These are phyloP conservation scores for Helicoverpa assulta DNA, from an alignment of 2,888 invertebrate genomes.

Conservation along the genomic window DNA sequence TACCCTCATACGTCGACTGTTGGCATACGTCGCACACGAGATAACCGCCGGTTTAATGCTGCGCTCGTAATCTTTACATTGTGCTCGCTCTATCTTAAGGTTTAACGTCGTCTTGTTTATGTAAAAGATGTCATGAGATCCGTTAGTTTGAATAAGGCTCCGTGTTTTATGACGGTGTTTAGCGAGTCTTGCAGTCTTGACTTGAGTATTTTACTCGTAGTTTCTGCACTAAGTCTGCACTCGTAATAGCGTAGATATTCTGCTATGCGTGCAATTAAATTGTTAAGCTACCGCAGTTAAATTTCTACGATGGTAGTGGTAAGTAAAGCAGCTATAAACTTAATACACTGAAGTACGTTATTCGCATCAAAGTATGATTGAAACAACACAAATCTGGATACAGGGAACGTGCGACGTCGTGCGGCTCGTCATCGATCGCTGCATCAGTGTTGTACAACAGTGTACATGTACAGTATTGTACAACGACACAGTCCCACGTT, in stretches of 20 bases:
- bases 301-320: too few relatives aligned
- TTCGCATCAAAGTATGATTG: not conserved
- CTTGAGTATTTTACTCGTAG: too few relatives aligned
- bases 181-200: not conserved
- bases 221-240: too few relatives aligned
- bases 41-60: constrained; percentile 57
- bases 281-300: too few relatives aligned
- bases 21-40: constrained; percentile 54
- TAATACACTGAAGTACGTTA: too few relatives aligned
- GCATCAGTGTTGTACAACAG: constrained; percentile 3
- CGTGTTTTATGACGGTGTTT: constrained; percentile 4
- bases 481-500: constrained; percentile 34
- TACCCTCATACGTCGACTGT: constrained; percentile 55
- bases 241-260: too few relatives aligned
- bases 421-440: constrained; percentile 45
- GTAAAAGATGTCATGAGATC: constrained; percentile 23
- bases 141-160: constrained; percentile 9
- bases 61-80: constrained; percentile 55
- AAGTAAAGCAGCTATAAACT: not conserved
- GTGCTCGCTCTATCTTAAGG: constrained; percentile 46
- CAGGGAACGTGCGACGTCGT: constrained; percentile 28
- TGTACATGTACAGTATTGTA: too few relatives aligned
- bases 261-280: too few relatives aligned
- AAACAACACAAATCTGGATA: constrained; percentile 10
- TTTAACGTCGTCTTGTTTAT: constrained; percentile 46